A percentile compares a stretch with the other conserved stretches of the same genome.
Evolutionary conservation across 1,140 invertebrate species (phyloP).

Genomic region (Diabrotica virgifera): DNA sequence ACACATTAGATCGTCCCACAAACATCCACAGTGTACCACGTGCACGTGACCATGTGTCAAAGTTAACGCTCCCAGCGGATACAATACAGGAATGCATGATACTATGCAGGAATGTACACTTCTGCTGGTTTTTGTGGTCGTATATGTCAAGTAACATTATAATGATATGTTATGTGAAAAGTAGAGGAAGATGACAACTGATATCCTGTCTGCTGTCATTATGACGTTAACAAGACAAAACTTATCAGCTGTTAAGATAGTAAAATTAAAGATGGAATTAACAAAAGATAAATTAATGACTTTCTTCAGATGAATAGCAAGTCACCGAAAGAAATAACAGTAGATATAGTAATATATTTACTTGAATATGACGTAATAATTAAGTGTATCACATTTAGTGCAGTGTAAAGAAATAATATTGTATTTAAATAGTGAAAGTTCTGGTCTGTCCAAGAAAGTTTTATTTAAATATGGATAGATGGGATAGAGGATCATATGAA

Average conservation of each 20-base stretch:
- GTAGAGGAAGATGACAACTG: no score
- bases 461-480: slow-evolving; percentile 19
- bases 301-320: background rate
- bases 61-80: no score
- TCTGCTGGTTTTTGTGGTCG: no score
- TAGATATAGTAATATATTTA: background rate
- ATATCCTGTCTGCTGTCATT: no score
- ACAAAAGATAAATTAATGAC: background rate
- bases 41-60: no score
- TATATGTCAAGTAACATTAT: no score
- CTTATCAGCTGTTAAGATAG: background rate
- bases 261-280: background rate
- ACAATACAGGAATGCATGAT: no score
- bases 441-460: background rate
- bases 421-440: background rate
- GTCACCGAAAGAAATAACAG: background rate
- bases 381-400: background rate
- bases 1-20: no score
- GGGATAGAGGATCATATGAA: slow-evolving; percentile 75
- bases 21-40: no score
- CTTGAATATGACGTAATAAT: background rate
- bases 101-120: no score
- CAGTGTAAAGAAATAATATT: background rate
- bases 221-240: no score
- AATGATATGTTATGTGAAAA: no score